phyloP scores from a whole-genome alignment of 1,140 invertebrate species.

The Ips typographus region DNA sequence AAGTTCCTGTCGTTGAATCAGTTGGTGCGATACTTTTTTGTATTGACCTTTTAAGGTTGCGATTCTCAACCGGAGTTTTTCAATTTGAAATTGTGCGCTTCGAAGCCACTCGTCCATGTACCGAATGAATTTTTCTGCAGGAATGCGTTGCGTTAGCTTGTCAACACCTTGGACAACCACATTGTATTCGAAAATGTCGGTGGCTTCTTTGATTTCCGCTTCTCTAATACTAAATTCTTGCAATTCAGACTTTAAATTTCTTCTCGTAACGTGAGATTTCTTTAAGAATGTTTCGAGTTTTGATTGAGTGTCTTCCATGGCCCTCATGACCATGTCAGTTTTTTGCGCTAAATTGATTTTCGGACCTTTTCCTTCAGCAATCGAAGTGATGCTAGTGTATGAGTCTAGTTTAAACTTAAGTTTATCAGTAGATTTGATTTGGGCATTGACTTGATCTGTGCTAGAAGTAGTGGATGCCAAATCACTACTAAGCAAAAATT shows the following conservation, averaged over 20 bases:
- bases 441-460: not conserved
- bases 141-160: constrained; percentile 51
- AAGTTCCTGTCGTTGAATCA: constrained; percentile 50
- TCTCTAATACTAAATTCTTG: constrained; percentile 48
- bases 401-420: constrained; percentile 23
- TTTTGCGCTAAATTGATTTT: constrained; percentile 45
- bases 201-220: constrained; percentile 43
- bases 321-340: constrained; percentile 44
- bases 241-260: constrained; percentile 47
- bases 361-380: constrained; percentile 35
- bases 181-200: constrained; percentile 49
- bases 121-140: constrained; percentile 53
- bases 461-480: not conserved
- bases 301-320: constrained; percentile 43
- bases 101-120: constrained; percentile 54
- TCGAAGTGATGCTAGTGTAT: constrained; percentile 29
- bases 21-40: constrained; percentile 46
- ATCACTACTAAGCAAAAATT: not conserved
- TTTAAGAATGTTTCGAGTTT: constrained; percentile 37
- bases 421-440: too few relatives aligned
- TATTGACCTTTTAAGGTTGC: constrained; percentile 47
- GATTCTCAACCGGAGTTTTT: constrained; percentile 52
- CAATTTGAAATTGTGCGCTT: constrained; percentile 45
- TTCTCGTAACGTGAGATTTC: constrained; percentile 39
- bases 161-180: constrained; percentile 48